Conservation (phyloP, 2,797 vertebrate species). For the Lacerta agilis region DNA sequence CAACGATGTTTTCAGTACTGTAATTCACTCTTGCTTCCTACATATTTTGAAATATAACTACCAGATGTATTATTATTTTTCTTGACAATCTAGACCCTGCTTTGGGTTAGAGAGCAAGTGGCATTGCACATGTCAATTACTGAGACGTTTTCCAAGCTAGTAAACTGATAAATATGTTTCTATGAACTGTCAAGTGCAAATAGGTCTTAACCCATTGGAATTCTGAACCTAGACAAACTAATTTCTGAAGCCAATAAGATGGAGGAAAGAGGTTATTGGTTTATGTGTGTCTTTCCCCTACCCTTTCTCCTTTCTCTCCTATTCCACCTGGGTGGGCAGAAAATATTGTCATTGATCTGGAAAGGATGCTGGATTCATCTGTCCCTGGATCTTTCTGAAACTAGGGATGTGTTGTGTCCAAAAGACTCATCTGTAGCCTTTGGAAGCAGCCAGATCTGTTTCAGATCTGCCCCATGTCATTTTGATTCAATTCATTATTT, state of each 20-base stretch:
- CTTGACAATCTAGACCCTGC: slow-evolving; percentile 13
- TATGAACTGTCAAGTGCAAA: neutral
- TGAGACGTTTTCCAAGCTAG: slow-evolving; percentile 10
- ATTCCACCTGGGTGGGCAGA: neutral
- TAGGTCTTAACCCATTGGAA: neutral
- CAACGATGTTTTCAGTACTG: slow-evolving; percentile 19
- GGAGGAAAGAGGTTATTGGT: neutral
- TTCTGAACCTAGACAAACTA: neutral
- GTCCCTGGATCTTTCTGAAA: neutral
- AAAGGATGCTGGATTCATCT: neutral
- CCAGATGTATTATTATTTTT: slow-evolving; percentile 1
- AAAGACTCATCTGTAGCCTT: too few species aligned
- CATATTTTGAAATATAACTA: neutral
- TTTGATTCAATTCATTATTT: too few species aligned
- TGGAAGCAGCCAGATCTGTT: too few species aligned
- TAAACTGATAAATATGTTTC: slow-evolving; percentile 1
- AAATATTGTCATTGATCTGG: neutral
- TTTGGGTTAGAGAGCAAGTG: slow-evolving; percentile 2
- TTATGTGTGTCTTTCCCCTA: neutral
- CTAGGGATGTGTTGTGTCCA: too few species aligned
- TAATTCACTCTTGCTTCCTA: neutral
- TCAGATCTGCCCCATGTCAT: too few species aligned
- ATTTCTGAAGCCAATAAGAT: neutral
- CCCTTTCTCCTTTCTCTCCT: neutral
- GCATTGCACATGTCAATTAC: neutral